Evolutionary conservation across 2,888 invertebrate species (phyloP), one percentile per base, ranked within the genome.

Genomic region (Lysandra bellargus): DNA sequence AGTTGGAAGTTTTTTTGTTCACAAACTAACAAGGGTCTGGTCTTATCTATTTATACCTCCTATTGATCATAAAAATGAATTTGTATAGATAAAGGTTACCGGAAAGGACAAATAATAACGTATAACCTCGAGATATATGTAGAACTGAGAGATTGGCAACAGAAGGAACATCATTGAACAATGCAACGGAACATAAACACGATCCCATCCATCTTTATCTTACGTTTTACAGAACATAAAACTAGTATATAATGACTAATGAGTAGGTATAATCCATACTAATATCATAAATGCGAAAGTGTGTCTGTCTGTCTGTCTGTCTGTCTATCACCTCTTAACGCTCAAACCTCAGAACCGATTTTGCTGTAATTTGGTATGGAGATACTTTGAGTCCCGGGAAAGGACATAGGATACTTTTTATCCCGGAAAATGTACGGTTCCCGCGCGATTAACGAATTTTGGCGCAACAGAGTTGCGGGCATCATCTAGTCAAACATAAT

Each of bases 1-100:
- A 90, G 89, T 91, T 88, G 87, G 90, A 88, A 88, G 88, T 91
- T 92, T 93, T 93, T 92, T 93, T 89, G 88, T 89, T 89, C 88
- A 90, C 91, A 93, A 94, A 94, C 91, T 93, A 94, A 94, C 93
- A 94, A 89, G 89, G 90, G 90, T 90, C 88, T 44, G 87, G 89
- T 88, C 90, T 93, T 93, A 93, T 93, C 92, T 90, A 69, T 77
- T 82, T 75, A 61, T 79, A 79, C 33, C 37, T 17, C 82, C 83
- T 85, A 86, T 86, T 86, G 88, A 88, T 89, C 87, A 81, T 81
- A 85, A 88, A 86, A 89, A 90, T 89, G 79, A 82, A 84, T 84
- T 72, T 78, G 61, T 78, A 69, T 64, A 69, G 76, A 76, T 76
- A 76, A 69, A 69, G 69, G 69, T 69, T 69, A 76, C 76, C 76